Conservation (phyloP, 2,888 invertebrate species). For the Phytoseiulus persimilis region DNA sequence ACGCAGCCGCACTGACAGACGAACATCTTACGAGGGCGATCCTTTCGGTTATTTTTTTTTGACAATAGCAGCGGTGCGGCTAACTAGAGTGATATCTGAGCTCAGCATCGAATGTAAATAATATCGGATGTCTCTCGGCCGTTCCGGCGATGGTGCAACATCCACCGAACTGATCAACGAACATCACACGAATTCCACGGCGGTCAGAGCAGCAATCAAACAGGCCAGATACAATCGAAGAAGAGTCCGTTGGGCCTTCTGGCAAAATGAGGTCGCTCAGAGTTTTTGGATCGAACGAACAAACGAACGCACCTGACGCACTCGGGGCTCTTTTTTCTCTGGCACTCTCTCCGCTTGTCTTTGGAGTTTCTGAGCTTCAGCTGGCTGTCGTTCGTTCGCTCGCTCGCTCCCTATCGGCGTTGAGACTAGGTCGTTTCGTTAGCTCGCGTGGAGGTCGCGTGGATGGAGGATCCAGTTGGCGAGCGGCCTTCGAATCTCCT, state of each 20-base stretch:
- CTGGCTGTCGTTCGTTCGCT: neutral
- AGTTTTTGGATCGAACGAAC: neutral
- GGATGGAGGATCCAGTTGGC: neutral
- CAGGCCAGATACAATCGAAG: neutral
- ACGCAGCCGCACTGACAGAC: neutral
- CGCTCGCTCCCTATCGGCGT: neutral
- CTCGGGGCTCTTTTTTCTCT: neutral
- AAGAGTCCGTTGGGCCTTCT: constrained; percentile 5
- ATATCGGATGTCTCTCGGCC: neutral
- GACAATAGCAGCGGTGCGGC: neutral
- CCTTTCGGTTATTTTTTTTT: neutral
- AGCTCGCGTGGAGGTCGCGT: constrained; percentile 5
- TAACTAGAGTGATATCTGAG: neutral
- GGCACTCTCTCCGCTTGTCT: neutral
- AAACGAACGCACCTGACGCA: neutral
- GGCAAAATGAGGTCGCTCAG: neutral
- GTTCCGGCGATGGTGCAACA: neutral
- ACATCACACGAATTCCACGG: neutral
- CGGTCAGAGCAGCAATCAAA: neutral
- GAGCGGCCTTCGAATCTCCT: neutral
- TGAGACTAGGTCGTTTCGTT: neutral
- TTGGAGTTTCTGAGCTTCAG: neutral
- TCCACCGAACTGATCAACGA: neutral
- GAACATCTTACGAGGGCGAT: neutral
- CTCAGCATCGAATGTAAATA: neutral